Evolutionary conservation across 2,888 invertebrate species (phyloP).

Genomic region (Choreutis nemorana): DNA sequence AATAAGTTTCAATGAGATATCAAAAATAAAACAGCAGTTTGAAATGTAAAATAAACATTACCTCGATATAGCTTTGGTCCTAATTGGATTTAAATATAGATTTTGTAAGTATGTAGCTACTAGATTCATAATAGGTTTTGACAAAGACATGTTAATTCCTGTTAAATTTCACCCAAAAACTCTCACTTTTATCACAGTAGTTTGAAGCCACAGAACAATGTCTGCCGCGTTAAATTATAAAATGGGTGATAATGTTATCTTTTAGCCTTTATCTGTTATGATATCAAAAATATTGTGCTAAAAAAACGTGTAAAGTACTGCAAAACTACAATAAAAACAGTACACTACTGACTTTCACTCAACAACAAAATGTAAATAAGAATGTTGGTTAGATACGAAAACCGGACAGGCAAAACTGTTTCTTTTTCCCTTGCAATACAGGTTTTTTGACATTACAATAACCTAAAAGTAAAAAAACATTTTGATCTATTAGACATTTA

Average conservation of each 20-base stretch:
- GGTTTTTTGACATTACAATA: too few species aligned
- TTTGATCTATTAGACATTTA: too few species aligned
- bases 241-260: background rate
- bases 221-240: background rate
- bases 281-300: too few species aligned
- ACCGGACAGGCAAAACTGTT: too few species aligned
- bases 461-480: too few species aligned
- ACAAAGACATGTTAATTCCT: slow-evolving; percentile 73
- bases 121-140: slow-evolving; percentile 75
- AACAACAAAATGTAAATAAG: too few species aligned
- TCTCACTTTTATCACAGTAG: background rate
- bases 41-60: slow-evolving; percentile 30
- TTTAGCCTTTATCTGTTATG: too few species aligned
- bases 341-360: too few species aligned
- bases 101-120: slow-evolving; percentile 77
- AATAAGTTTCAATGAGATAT: slow-evolving; percentile 3
- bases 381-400: too few species aligned
- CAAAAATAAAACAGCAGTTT: background rate
- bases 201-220: background rate
- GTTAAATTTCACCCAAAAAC: background rate
- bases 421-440: too few species aligned
- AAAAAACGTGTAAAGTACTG: too few species aligned
- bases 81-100: slow-evolving; percentile 77
- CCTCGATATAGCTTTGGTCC: slow-evolving; percentile 84
- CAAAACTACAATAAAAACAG: too few species aligned